Base-by-base conservation (phyloP, 2,797 vertebrate species). In the Sebastes variabilis region DNA sequence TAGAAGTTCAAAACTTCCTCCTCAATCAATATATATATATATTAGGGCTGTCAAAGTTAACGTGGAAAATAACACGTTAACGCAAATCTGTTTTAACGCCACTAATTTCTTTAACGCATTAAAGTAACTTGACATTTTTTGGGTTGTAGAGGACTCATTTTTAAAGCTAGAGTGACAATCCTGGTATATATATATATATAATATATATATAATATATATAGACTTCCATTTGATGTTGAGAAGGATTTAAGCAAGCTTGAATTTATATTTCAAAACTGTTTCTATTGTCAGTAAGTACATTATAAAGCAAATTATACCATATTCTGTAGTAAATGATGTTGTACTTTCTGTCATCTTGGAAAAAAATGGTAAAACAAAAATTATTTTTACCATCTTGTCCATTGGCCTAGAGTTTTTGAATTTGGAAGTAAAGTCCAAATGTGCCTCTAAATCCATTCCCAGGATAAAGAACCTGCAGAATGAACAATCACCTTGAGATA, bases 401-500 rank as follows among this genome's bases (percentile, higher is more conserved):
- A 38, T 36, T 59, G 29, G 6, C 5, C 22, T 38, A 1, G 18
- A 46, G n/a, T 14, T 73, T 14, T 32, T 13, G 2, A 20, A 25
- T 65, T 60, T 14, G 12, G 5, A 60, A 46, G 32, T 27, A 65
- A 7, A 60, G 30, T 58, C 27, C 11, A 58, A 68, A 69, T 22
- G 20, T 34, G n/a, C 22, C 34, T 56, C 20, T 9, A n/a, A 54
- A 72, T 73, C 24, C 6, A 59, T 52, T 71, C 59, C 11, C 20
- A 75, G 49, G 29, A 68, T 46, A 49, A 20, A n/a, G 20, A 16
- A 58, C 24, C 60, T 0, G 4, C 30, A 27, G 4, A 52, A 54
- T 16, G 46, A 77, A 77, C 34, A 25, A 49, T n/a, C 27, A 74
- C 3, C 38, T 4, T 22, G 54, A 36, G 55, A 62, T 25, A 36